Percentiles rank a stretch among this genome's conserved stretches.
Conservation (phyloP, 2,888 invertebrate genomes). For the Agapetus fuscipes region DNA sequence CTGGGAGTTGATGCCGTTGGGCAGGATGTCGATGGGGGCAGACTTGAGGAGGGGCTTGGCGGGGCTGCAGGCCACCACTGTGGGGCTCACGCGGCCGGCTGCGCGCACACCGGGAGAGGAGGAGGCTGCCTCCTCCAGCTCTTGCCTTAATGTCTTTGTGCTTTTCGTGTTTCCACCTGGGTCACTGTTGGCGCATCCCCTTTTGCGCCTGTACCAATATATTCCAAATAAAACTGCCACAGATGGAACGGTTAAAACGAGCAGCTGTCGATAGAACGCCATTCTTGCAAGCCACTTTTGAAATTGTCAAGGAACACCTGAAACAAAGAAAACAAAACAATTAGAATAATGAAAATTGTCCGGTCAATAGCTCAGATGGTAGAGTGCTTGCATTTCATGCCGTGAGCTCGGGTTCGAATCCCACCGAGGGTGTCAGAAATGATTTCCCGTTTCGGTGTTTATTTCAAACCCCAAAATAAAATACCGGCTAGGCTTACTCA, state of each 20-base stretch:
- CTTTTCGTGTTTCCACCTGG: constrained; percentile 52
- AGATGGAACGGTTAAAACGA: constrained; percentile 71
- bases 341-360: too few species aligned
- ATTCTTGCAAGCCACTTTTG: constrained; percentile 67
- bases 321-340: constrained; percentile 23
- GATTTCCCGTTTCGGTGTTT: too few species aligned
- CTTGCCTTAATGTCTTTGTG: constrained; percentile 40
- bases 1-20: constrained; percentile 42
- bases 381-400: too few species aligned
- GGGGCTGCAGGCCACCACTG: background rate
- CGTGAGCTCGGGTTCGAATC: too few species aligned
- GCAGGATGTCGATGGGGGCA: constrained; percentile 57
- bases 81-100: constrained; percentile 44
- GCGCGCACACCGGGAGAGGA: constrained; percentile 50
- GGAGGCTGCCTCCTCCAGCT: constrained; percentile 43
- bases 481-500: too few species aligned
- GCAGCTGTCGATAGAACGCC: constrained; percentile 67
- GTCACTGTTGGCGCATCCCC: constrained; percentile 64
- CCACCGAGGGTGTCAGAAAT: too few species aligned
- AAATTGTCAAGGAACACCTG: constrained; percentile 44
- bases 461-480: too few species aligned
- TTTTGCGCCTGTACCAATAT: constrained; percentile 75
- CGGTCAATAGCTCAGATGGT: too few species aligned
- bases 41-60: constrained; percentile 45
- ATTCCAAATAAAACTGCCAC: constrained; percentile 70